These are phyloP conservation scores for Dione vanillae DNA, from an alignment of 2,888 invertebrate species.

Conservation along the genomic window DNA sequence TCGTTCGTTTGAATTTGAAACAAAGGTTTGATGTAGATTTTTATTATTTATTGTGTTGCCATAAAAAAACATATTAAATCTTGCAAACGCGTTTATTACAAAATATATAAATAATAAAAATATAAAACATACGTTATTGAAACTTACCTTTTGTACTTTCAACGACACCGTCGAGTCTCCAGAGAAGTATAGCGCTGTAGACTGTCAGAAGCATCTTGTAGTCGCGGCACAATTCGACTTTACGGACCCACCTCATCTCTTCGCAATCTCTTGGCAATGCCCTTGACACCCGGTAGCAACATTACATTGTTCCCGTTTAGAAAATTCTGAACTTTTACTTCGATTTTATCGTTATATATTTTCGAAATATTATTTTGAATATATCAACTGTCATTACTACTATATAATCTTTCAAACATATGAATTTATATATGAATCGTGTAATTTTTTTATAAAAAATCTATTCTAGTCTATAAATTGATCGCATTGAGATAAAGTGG, in stretches of 20 bases:
- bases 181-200: conserved; percentile 72
- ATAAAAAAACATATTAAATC: no score
- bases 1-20: no score
- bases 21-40: no score
- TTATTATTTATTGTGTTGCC: no score
- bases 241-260: conserved; percentile 72
- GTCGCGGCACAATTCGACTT: conserved; percentile 63
- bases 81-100: no score
- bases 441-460: not conserved
- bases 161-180: conserved; percentile 76
- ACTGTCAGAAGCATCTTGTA: conserved; percentile 76
- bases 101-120: not conserved
- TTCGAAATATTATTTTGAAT: not conserved
- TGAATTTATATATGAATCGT: not conserved
- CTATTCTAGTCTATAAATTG: not conserved
- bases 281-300: conserved; percentile 67
- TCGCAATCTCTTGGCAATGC: conserved; percentile 68
- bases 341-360: not conserved
- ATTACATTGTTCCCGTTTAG: conserved; percentile 61
- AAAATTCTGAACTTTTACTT: conserved; percentile 11
- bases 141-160: conserved; percentile 78
- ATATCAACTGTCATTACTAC: conserved; percentile 18
- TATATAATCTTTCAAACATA: not conserved
- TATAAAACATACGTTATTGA: not conserved
- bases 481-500: not conserved